Conservation (phyloP, 1,140 invertebrate species). For the Bombus picipes region DNA sequence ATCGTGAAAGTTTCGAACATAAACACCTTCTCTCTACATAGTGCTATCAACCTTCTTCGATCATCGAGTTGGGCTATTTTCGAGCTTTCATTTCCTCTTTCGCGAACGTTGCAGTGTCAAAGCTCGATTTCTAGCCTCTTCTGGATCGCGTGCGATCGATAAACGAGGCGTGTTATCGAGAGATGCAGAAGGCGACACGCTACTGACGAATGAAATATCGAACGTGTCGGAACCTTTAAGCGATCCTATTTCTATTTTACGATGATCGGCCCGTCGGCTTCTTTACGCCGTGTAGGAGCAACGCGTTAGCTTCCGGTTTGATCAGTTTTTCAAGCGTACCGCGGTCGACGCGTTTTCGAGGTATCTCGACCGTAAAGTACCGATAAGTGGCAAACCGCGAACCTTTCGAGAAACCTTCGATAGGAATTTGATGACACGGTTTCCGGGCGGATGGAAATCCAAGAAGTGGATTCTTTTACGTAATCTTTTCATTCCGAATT, state of each 20-base stretch:
- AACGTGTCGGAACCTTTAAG: not conserved
- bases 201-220: not conserved
- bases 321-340: not conserved
- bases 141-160: not conserved
- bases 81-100: not conserved
- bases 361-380: constrained; percentile 16
- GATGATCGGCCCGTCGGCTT: not conserved
- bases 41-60: not conserved
- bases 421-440: not conserved
- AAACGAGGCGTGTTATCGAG: constrained; percentile 32
- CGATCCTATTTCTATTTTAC: not conserved
- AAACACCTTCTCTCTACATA: too few species aligned
- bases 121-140: not conserved
- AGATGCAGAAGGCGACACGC: not conserved
- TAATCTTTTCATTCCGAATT: not conserved
- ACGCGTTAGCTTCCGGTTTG: not conserved
- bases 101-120: not conserved
- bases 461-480: not conserved
- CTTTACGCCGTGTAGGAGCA: not conserved
- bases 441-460: not conserved
- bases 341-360: not conserved
- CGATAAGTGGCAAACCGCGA: not conserved
- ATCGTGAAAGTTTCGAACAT: too few species aligned
- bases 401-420: not conserved
- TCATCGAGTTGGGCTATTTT: not conserved